Base-by-base conservation (phyloP, 2,888 invertebrate species). In the Anarsia innoxiella region DNA sequence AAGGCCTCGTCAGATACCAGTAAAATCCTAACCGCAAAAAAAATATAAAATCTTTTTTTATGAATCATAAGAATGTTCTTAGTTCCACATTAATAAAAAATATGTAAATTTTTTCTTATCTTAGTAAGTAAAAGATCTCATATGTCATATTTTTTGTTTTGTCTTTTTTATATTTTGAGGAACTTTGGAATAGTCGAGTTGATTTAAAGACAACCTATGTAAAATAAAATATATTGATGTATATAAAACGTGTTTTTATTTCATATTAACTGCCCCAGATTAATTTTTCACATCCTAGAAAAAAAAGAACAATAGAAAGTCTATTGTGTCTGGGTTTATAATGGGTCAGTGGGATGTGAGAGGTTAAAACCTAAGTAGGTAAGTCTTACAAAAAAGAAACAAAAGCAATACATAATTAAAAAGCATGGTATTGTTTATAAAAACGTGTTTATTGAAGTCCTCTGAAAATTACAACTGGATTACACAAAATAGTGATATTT, bases 191-290 rank as follows among this genome's bases (percentile, higher is more conserved):
- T 74, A 80, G 80, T 80, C 76, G 80, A 82, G 79, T 83, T 79
- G 83, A 82, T 80, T 82, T 82, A 82, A 84, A 84, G 83, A 83
- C 83, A 83, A 83, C 80, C 77, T 80, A 77, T 83, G 83, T 83
- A 84, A 83, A 83, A 80, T 83, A 83, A 82, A 83, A 79, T 80
- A 83, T 83, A 84, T 84, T 82, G 83, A 84, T 84, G 84, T 84
- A 84, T 79, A 82, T 82, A 82, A 47, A 16, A 35, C 42, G 48
- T 51, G 39, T 30, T 38, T 30, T 11, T 15, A 30, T 36, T 36
- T n/a, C 4, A 19, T 19, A 19, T 19, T 19, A 19, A 19, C 19
- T 8, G 19, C 8, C 19, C n/a, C n/a, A n/a, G n/a, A n/a, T n/a
- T n/a, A n/a, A n/a, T n/a, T n/a, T n/a, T n/a, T n/a, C n/a, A n/a